Evolutionary conservation across 1,140 invertebrate genomes (phyloP), one percentile per base, ranked within the genome.

Genomic region (Cotesia vestalis): DNA sequence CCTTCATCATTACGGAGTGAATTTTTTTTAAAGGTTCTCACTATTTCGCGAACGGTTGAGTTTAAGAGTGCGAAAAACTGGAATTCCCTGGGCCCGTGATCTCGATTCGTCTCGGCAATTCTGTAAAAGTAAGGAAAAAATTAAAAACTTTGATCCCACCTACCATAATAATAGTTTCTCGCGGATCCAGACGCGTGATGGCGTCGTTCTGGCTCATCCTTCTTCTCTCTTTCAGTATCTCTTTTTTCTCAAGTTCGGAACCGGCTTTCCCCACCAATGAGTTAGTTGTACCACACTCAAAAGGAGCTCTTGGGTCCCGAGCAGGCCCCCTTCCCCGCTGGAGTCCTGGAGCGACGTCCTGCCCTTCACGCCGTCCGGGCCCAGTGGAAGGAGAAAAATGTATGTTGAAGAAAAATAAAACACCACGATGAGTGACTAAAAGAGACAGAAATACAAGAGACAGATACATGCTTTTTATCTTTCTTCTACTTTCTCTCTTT

Each of bases 101-200:
- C 51, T 38, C 27, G 55, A 68, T 63, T 60, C 60, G 38, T 53
- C 53, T 62, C 52, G 27, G 17, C 38, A 57, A 73, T 63, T 70
- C 53, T 63, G 68, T 66, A 67, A 66, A 72, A 52, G 59, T 62
- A 59, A 69, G 40, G 59, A 78, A 76, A 52, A 76, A 76, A 79
- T 78, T 75, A 74, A 76, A 77, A 78, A 73, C 76, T 77, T 74
- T 55, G 55, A 57, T 52, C 27, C 20, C 40, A 64, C 71, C 61
- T 61, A 53, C 36, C 78, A 74, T 85, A 84, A 85, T 85, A 79
- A 83, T 84, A 84, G 82, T 84, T 85, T 83, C 78, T 81, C 80
- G 77, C 76, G 76, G 40, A 72, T 57, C 38, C 61, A 14, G 20
- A 59, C 69, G 36, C 78, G 82, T 80, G 82, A 86, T 86, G 84